phyloP scores from a whole-genome alignment of 2,797 vertebrate genomes.

The Kryptopterus vitreolus region DNA sequence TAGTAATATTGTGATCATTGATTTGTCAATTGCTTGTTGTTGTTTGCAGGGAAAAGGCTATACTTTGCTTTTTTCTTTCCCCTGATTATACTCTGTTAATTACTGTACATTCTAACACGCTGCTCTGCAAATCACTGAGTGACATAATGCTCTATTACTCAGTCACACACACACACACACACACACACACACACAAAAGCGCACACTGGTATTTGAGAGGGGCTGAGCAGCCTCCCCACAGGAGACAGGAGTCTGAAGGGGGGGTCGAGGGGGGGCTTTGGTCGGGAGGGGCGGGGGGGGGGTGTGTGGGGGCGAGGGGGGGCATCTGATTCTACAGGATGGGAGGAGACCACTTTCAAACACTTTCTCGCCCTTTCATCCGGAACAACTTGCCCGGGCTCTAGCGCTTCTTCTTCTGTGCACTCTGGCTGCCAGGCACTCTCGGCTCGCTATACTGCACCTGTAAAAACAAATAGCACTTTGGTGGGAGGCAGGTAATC shows the following conservation, averaged over 20 bases:
- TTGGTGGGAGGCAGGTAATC: conserved; percentile 88
- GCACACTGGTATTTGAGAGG: conserved; percentile 46
- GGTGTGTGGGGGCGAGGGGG: too few species aligned
- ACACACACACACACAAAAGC: conserved; percentile 49
- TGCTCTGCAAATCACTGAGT: conserved; percentile 68
- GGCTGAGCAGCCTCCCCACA: conserved; percentile 5
- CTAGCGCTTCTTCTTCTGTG: conserved; percentile 84
- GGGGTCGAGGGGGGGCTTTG: too few species aligned
- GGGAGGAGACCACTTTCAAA: conserved; percentile 56
- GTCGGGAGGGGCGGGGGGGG: too few species aligned
- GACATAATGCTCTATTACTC: conserved; percentile 54
- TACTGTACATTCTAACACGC: conserved; percentile 73
- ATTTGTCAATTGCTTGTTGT: conserved; percentile 5
- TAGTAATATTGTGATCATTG: neutral
- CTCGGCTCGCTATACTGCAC: conserved; percentile 89
- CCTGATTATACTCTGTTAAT: conserved; percentile 58
- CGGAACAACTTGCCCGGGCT: conserved; percentile 55
- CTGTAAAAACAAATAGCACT: conserved; percentile 96
- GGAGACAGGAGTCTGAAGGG: conserved; percentile 57
- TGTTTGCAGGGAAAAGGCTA: neutral
- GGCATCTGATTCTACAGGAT: conserved; percentile 59
- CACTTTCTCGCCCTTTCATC: conserved; percentile 59
- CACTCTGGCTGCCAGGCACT: conserved; percentile 79
- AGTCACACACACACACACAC: conserved; percentile 60
- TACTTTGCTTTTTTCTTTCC: conserved; percentile 10